Base-by-base conservation (phyloP, 2,888 invertebrate genomes). In the Pachymerium ferrugineum region DNA sequence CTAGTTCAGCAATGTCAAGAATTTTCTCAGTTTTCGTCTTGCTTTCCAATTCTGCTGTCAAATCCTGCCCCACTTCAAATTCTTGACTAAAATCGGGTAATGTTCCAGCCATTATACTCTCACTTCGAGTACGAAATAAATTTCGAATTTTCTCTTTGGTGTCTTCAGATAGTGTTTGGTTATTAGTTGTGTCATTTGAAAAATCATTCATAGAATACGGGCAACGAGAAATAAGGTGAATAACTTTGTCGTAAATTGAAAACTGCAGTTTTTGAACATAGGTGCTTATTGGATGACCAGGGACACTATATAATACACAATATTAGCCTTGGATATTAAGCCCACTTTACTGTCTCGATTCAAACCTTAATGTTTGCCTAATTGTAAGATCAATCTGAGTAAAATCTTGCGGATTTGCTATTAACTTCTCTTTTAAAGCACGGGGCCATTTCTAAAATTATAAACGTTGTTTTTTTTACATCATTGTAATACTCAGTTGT, bases 311-410 rank as follows among this genome's bases (percentile, higher is more conserved):
- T 31, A n/a, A n/a, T n/a, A n/a, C n/a, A n/a, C n/a, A n/a, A n/a
- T n/a, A n/a, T n/a, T n/a, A n/a, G n/a, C n/a, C n/a, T n/a, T n/a
- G n/a, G n/a, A n/a, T n/a, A n/a, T n/a, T n/a, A n/a, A n/a, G n/a
- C n/a, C n/a, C n/a, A n/a, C n/a, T n/a, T n/a, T n/a, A n/a, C n/a
- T n/a, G n/a, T n/a, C n/a, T n/a, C n/a, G n/a, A n/a, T n/a, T n/a
- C 47, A 31, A 30, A 75, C 75, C 68, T 71, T 68, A 75, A 72
- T n/a, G 73, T 74, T 22, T 74, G 47, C 8, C 29, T 29, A 19
- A 75, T 62, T n/a, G 72, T 28, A 3, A 30, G 8, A 54, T 74
- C 74, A 5, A 70, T 38, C 19, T 74, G 16, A 5, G 31, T 29
- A 47, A 35, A 35, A 68, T 75, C 47, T 14, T 72, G 38, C n/a